phyloP scores from a whole-genome alignment of 2,888 invertebrate species.

The Papilio gigon region DNA sequence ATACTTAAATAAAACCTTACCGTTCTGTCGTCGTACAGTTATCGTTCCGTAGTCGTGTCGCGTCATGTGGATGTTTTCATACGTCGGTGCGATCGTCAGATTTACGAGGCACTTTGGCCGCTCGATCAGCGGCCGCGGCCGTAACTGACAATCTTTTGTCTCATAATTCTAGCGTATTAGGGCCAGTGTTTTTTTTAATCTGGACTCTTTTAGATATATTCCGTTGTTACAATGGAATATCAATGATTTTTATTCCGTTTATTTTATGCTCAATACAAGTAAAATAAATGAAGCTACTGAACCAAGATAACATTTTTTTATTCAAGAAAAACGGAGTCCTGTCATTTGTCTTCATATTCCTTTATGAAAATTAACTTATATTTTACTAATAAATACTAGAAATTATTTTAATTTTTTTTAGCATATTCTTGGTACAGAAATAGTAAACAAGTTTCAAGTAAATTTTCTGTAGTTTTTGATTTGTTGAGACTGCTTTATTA shows the following conservation, averaged over 20 bases:
- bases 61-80: conserved; percentile 70
- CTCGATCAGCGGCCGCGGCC: conserved; percentile 69
- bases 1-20: too few relatives aligned
- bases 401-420: not conserved
- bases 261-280: not conserved
- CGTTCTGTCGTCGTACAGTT: not conserved
- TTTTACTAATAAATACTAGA: not conserved
- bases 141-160: conserved; percentile 75
- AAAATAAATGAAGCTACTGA: not conserved
- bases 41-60: conserved; percentile 49
- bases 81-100: conserved; percentile 67
- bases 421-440: not conserved
- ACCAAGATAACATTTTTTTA: not conserved
- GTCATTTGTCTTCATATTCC: too few relatives aligned
- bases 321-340: not conserved
- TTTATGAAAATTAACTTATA: not conserved
- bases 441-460: conserved; percentile 47
- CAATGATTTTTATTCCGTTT: conserved; percentile 12
- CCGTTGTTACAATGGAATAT: conserved; percentile 26
- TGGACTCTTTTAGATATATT: conserved; percentile 29
- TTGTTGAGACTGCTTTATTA: conserved; percentile 72
- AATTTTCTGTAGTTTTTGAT: conserved; percentile 72
- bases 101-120: conserved; percentile 74
- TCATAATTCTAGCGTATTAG: conserved; percentile 72
- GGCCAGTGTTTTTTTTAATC: conserved; percentile 53